Conservation (phyloP, 2,113 vertebrate genomes). For the Asarcornis scutulata region DNA sequence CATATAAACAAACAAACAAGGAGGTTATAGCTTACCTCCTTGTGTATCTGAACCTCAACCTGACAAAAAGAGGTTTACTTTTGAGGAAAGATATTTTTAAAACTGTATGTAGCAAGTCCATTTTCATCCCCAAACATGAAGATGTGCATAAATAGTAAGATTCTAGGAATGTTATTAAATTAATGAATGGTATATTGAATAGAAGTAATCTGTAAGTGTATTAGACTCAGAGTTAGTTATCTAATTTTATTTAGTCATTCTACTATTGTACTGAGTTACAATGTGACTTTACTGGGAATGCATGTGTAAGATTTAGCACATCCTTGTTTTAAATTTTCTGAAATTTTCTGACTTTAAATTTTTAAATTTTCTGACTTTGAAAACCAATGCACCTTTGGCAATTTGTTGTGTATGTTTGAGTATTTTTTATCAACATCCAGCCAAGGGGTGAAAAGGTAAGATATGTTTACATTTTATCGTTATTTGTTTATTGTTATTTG, state of each 20-base stretch:
- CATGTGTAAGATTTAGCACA: not conserved
- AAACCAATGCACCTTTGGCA: not conserved
- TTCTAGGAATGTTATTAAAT: not conserved
- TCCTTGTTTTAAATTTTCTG: not conserved
- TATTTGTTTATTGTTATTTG: no score
- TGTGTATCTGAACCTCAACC: rapidly evolving
- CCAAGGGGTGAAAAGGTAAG: not conserved
- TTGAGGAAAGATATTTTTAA: not conserved
- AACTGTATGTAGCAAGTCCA: rapidly evolving
- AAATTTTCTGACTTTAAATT: not conserved
- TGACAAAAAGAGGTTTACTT: not conserved
- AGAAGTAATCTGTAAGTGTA: not conserved
- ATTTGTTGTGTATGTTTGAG: not conserved
- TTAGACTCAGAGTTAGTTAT: not conserved
- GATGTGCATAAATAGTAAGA: not conserved
- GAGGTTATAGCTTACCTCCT: not conserved
- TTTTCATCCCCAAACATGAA: not conserved
- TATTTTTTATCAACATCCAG: not conserved
- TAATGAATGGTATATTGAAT: not conserved
- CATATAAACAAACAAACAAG: not conserved
- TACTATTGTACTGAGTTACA: not conserved
- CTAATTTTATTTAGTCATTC: not conserved
- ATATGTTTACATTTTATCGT: not conserved
- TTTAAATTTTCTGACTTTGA: not conserved
- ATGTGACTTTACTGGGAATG: not conserved